These are phyloP conservation scores for Plagodis dolabraria DNA, from an alignment of 2,888 invertebrate genomes.

Conservation along the genomic window DNA sequence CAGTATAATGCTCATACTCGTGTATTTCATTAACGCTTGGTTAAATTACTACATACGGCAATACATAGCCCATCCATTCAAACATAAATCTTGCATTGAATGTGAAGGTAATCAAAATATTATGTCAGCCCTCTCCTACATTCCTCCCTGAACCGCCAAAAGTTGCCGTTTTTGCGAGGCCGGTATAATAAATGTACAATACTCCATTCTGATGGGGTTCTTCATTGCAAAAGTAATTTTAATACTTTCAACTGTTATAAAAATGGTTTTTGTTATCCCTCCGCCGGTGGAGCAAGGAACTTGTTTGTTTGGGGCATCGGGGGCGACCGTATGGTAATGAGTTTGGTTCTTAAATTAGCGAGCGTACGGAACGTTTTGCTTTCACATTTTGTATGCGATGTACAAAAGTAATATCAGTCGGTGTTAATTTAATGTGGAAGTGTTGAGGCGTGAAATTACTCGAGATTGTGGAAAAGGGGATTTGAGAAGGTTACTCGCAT, in stretches of 20 bases:
- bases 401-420: slow-evolving; percentile 19
- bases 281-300: slow-evolving; percentile 1
- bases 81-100: too few species aligned
- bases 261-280: slow-evolving; percentile 27
- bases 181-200: slow-evolving; percentile 45
- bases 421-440: slow-evolving; percentile 17
- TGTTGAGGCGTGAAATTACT: slow-evolving; percentile 11
- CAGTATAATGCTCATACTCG: not conserved
- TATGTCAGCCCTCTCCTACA: slow-evolving; percentile 1
- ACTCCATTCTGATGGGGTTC: slow-evolving; percentile 27
- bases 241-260: slow-evolving; percentile 31
- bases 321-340: slow-evolving; percentile 16
- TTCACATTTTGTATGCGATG: slow-evolving; percentile 17
- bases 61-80: not conserved
- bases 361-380: slow-evolving; percentile 11
- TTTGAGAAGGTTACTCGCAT: not conserved
- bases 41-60: not conserved
- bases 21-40: too few species aligned
- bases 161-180: slow-evolving; percentile 48
- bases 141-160: slow-evolving; percentile 33
- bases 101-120: not conserved
- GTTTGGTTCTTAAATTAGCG: slow-evolving; percentile 25
- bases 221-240: slow-evolving; percentile 33
- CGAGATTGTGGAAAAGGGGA: slow-evolving; percentile 11
- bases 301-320: slow-evolving; percentile 22